Evolutionary conservation across 1,140 invertebrate species (phyloP).

Genomic region (Aricia agestis): DNA sequence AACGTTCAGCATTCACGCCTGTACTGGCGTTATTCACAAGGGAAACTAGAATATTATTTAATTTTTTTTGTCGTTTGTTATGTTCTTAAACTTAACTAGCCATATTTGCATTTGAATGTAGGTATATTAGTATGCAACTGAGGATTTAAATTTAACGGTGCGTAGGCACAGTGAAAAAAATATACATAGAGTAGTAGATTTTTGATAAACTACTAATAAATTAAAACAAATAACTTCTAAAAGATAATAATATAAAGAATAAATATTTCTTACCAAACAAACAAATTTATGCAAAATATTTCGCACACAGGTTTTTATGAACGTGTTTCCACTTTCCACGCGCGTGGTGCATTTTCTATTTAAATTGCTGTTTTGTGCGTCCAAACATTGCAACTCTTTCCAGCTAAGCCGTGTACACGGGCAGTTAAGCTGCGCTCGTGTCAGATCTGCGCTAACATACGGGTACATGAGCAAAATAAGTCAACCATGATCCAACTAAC

Average conservation of each 20-base stretch:
- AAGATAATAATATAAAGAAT: neutral
- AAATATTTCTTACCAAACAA: neutral
- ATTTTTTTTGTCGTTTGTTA: neutral
- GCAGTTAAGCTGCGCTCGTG: conserved; percentile 33
- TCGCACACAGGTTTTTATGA: neutral
- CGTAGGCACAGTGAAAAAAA: too few species aligned
- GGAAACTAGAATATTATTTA: neutral
- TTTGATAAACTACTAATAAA: too few species aligned
- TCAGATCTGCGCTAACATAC: conserved; percentile 33
- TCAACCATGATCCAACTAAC: conserved; percentile 27
- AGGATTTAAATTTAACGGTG: too few species aligned
- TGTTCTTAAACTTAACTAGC: neutral
- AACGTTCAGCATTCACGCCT: conserved; percentile 36
- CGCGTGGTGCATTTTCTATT: neutral
- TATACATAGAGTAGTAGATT: too few species aligned
- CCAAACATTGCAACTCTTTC: conserved; percentile 25
- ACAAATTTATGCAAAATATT: neutral
- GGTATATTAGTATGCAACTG: too few species aligned
- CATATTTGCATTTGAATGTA: too few species aligned
- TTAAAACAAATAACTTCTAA: too few species aligned
- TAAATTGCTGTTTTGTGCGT: conserved; percentile 14
- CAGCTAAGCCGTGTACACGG: conserved; percentile 26
- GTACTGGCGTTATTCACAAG: conserved; percentile 12
- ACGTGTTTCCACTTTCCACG: neutral
- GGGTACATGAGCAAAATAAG: conserved; percentile 26